Conservation (phyloP, 2,797 vertebrate species). For the Limosa lapponica region DNA sequence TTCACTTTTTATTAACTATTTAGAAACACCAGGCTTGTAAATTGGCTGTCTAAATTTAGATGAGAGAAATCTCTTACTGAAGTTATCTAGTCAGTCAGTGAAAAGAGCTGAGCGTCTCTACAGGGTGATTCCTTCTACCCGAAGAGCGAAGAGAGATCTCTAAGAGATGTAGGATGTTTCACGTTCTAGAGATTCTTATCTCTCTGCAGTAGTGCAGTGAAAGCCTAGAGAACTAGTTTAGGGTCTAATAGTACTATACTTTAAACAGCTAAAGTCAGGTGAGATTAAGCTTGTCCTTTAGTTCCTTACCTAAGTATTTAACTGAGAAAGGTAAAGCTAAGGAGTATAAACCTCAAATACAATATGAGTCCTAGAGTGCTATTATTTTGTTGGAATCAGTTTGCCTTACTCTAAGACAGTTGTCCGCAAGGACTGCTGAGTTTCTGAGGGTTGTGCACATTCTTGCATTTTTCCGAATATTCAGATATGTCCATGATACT, state of each 20-base stretch:
- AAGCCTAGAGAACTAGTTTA: neutral
- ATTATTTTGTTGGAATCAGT: neutral
- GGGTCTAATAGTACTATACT: neutral
- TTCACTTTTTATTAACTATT: conserved; percentile 51
- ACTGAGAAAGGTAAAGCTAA: neutral
- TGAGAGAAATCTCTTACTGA: neutral
- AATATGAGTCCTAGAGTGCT: neutral
- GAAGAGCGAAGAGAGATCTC: neutral
- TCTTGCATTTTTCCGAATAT: neutral
- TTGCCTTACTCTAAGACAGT: neutral
- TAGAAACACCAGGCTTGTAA: neutral
- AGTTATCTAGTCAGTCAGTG: neutral
- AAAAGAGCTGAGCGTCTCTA: neutral
- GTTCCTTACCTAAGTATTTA: neutral
- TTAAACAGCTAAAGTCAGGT: neutral
- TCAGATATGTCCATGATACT: neutral
- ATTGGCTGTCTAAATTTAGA: neutral
- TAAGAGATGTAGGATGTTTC: neutral
- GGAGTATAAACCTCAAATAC: neutral
- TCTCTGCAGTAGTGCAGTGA: neutral
- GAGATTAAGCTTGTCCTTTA: neutral
- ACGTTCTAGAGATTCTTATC: neutral
- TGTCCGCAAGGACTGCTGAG: neutral
- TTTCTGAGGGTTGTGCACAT: neutral
- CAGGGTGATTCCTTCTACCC: neutral